Percentiles rank a stretch among this genome's conserved stretches.
Evolutionary conservation across 2,888 invertebrate species (phyloP).

Genomic region (Ephialtes manifestator): DNA sequence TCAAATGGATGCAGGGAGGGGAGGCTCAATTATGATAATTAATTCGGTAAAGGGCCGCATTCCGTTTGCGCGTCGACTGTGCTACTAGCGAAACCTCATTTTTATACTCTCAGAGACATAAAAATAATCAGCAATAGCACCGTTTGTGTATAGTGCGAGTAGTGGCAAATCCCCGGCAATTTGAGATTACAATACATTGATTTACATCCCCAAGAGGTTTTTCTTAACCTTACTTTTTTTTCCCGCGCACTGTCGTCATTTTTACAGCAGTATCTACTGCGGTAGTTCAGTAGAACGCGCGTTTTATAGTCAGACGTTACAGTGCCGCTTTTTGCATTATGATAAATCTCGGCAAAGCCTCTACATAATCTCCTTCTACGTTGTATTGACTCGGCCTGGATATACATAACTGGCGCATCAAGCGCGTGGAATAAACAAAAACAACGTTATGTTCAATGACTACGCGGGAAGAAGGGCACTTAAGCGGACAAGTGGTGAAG

Average conservation of each 20-base stretch:
- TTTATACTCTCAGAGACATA: slow-evolving; percentile 12
- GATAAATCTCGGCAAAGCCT: slow-evolving; percentile 35
- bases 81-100: background rate
- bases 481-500: background rate
- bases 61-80: background rate
- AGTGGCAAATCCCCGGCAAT: slow-evolving; percentile 33
- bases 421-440: slow-evolving; percentile 22
- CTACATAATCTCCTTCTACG: background rate
- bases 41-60: slow-evolving; percentile 26
- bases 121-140: slow-evolving; percentile 42
- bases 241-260: slow-evolving; percentile 3
- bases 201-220: slow-evolving; percentile 2
- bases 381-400: slow-evolving; percentile 39
- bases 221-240: background rate
- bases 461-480: background rate
- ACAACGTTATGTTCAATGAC: background rate
- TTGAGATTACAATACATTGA: slow-evolving; percentile 42
- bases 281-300: background rate
- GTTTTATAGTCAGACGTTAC: background rate
- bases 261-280: slow-evolving; percentile 2
- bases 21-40: slow-evolving; percentile 52
- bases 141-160: background rate
- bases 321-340: slow-evolving; percentile 20
- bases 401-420: slow-evolving; percentile 25
- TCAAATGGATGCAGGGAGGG: background rate